phyloP scores from a whole-genome alignment of 2,797 vertebrate species.

The Nasua narica region DNA sequence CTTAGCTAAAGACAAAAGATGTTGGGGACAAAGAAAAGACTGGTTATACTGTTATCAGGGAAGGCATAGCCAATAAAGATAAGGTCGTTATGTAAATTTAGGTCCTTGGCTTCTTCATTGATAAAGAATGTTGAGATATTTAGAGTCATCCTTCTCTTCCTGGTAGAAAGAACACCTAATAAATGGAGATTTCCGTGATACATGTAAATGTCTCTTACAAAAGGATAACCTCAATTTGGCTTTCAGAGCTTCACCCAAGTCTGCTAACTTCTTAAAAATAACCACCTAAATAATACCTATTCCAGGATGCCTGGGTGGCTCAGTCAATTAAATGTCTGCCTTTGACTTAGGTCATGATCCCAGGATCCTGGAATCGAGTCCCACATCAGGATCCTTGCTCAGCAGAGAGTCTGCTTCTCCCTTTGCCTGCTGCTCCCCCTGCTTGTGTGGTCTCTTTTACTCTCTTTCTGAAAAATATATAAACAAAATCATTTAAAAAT shows the following conservation, averaged over 20 bases:
- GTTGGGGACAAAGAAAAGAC: not conserved
- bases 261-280: not conserved
- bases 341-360: no score
- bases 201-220: not conserved
- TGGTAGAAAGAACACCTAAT: not conserved
- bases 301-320: no score
- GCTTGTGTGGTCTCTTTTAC: no score
- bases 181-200: not conserved
- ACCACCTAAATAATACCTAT: not conserved
- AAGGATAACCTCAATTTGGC: not conserved
- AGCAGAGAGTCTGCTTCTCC: no score
- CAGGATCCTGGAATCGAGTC: no score
- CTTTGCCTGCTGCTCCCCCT: no score
- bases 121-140: not conserved
- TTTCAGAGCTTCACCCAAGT: not conserved
- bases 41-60: not conserved
- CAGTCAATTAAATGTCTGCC: no score
- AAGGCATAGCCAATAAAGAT: not conserved
- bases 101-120: not conserved
- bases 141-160: not conserved
- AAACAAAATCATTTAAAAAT: not conserved
- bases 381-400: no score
- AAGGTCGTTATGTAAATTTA: not conserved
- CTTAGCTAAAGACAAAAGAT: not conserved
- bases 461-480: no score